Conservation (phyloP, 1,140 invertebrate species). For the Agraylea sexmaculata region DNA sequence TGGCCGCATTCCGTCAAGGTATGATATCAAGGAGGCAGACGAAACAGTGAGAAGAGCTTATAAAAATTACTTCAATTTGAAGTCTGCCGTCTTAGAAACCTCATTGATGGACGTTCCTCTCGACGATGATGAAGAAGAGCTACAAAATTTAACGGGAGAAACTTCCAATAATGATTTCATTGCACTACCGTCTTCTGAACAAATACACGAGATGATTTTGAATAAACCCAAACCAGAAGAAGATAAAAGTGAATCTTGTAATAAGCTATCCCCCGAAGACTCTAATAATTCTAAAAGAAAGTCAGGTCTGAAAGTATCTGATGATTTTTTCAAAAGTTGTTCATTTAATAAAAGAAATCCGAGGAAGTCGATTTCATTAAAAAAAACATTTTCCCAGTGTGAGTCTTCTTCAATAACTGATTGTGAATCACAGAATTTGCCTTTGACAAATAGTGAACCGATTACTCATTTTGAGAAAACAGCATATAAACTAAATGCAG, state of each 20-base stretch:
- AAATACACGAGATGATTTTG: slow-evolving; percentile 36
- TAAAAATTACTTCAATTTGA: slow-evolving; percentile 67
- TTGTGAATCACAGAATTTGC: too few species aligned
- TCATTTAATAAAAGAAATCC: slow-evolving; percentile 63
- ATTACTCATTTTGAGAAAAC: not conserved
- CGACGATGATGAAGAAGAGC: slow-evolving; percentile 6
- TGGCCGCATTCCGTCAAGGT: slow-evolving; percentile 60
- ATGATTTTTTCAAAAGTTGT: slow-evolving; percentile 57
- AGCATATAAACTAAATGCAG: not conserved
- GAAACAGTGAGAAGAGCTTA: slow-evolving; percentile 60
- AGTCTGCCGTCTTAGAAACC: slow-evolving; percentile 57
- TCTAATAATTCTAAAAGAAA: slow-evolving; percentile 24
- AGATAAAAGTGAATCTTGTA: slow-evolving; percentile 9
- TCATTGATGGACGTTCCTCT: slow-evolving; percentile 40
- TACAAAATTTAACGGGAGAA: not conserved
- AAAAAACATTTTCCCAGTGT: slow-evolving; percentile 16
- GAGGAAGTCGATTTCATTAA: slow-evolving; percentile 48
- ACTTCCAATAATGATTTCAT: not conserved
- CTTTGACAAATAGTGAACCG: slow-evolving; percentile 1
- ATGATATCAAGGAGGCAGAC: slow-evolving; percentile 65
- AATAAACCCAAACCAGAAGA: slow-evolving; percentile 17
- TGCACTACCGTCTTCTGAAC: slow-evolving; percentile 24
- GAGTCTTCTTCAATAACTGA: slow-evolving; percentile 2
- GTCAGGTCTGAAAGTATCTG: slow-evolving; percentile 39
- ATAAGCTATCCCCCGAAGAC: slow-evolving; percentile 17